Conservation (phyloP, 2,113 vertebrate species). For the Trematomus loennbergii region DNA sequence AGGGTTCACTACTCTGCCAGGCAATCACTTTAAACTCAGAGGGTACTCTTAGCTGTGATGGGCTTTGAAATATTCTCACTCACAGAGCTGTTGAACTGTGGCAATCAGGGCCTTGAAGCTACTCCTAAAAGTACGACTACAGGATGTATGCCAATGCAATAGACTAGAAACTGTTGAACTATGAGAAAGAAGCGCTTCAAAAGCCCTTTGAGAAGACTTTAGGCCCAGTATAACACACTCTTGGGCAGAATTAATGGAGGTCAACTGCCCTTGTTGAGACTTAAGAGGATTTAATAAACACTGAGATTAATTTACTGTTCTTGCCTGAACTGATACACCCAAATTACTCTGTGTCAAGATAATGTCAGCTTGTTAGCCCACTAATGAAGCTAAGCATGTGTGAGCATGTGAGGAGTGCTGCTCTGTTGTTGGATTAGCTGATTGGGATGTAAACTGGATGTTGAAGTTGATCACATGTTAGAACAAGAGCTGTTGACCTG, state of each 20-base stretch:
- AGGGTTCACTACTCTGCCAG: constrained; percentile 51
- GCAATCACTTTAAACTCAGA: constrained; percentile 53
- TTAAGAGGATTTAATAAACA: constrained; percentile 36
- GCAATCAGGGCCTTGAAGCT: background rate
- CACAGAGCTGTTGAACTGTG: constrained; percentile 35
- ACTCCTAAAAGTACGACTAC: constrained; percentile 30
- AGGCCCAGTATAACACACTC: constrained; percentile 27
- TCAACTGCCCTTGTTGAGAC: constrained; percentile 46
- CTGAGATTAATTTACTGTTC: constrained; percentile 20
- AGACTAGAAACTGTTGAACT: constrained; percentile 1
- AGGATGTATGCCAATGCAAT: constrained; percentile 7
- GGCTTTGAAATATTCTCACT: constrained; percentile 28
- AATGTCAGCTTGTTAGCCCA: constrained; percentile 27
- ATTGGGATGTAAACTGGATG: background rate
- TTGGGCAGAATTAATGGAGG: constrained; percentile 12
- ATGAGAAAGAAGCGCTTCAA: constrained; percentile 25
- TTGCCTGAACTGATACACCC: constrained; percentile 6
- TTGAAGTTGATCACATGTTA: background rate
- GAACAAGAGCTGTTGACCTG: constrained; percentile 14
- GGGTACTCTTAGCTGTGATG: constrained; percentile 46
- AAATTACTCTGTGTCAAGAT: constrained; percentile 29
- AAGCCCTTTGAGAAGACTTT: constrained; percentile 8
- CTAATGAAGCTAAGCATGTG: constrained; percentile 15
- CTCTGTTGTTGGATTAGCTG: background rate
- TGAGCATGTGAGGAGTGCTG: background rate